phyloP scores from a whole-genome alignment of 2,888 invertebrate species.

The Drosophila ezoana region DNA sequence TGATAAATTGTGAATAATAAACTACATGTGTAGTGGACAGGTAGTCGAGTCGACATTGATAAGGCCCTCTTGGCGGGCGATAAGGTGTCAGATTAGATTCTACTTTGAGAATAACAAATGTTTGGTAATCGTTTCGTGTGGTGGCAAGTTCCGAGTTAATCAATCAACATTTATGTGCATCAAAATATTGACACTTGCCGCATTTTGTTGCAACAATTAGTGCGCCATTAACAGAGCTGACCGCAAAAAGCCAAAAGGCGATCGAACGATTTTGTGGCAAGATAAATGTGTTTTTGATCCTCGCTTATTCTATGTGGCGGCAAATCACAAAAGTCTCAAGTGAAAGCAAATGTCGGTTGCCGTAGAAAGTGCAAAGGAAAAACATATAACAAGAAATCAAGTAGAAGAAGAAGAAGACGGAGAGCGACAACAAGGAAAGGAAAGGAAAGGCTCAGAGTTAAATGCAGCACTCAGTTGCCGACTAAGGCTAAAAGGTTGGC shows the following conservation, averaged over 20 bases:
- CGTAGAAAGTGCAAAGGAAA: conserved; percentile 59
- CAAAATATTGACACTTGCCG: conserved; percentile 80
- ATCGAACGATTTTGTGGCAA: conserved; percentile 43
- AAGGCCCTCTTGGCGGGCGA: conserved; percentile 27
- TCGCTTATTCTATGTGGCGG: conserved; percentile 60
- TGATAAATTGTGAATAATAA: not conserved
- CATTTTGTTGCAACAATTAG: conserved; percentile 72
- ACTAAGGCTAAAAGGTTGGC: conserved; percentile 55
- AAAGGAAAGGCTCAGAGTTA: conserved; percentile 27
- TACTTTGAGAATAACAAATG: conserved; percentile 25
- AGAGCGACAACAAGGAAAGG: conserved; percentile 28
- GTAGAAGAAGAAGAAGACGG: conserved; percentile 33
- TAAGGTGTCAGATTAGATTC: conserved; percentile 37
- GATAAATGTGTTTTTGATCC: conserved; percentile 82
- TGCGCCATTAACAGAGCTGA: conserved; percentile 55
- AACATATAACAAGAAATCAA: conserved; percentile 16
- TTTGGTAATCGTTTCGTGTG: not conserved
- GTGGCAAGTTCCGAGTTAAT: conserved; percentile 31
- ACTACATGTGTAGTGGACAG: conserved; percentile 1
- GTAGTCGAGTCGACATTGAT: conserved; percentile 32
- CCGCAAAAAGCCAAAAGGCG: conserved; percentile 59
- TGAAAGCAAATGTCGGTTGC: conserved; percentile 64
- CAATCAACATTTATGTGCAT: conserved; percentile 59
- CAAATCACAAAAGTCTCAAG: conserved; percentile 62
- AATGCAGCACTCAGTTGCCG: conserved; percentile 9